Base-by-base conservation (phyloP, 92 coral and sea anemone species). In the Epizoanthus illoricatus region DNA sequence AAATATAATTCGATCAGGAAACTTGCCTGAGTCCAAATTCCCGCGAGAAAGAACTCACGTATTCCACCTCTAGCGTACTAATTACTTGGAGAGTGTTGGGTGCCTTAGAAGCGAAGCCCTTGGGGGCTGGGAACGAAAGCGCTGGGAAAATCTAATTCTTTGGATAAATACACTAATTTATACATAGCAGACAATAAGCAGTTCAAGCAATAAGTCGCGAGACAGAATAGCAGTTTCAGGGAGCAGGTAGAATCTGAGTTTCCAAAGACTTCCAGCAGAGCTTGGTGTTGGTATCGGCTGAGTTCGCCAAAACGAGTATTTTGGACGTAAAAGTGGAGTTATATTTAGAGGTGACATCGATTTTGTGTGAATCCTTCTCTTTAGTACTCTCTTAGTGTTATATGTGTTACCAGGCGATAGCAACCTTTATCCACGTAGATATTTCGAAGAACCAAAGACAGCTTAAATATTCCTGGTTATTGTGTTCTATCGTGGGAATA, bases 401-500 rank as follows among this genome's bases (percentile, higher is more conserved):
- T 45, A 20, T 21, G 33, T 74, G 41, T 5, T 57, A 57, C 61
- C 20, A 41, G 24, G 23, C 17, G 23, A 42, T 64, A 62, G 5
- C 10, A 19, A 18, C n/a, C 59, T 62, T 40, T 21, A 60, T n/a
- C 19, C 42, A 60, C 36, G 62, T 41, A 19, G 19, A 40, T 33
- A 39, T 62, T 33, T 60, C 2, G 18, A 63, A 41, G 65, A 78
- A 12, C n/a, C 43, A 20, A 63, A 59, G 11, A 78, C 3, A 24
- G 3, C 65, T 64, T 21, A 41, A 43, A 42, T 11, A 42, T 12
- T 47, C 54, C 10, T 10, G 64, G 69, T 43, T 78, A 78, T 78
- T 78, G 72, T 78, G 71, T 45, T 78, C 10, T 78, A 64, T 78
- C 82, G 82, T 78, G 82, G 82, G 82, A 78, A 78, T 78, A 62